phyloP scores from a whole-genome alignment of 2,113 vertebrate species.

The Chloropsis cyanopogon region DNA sequence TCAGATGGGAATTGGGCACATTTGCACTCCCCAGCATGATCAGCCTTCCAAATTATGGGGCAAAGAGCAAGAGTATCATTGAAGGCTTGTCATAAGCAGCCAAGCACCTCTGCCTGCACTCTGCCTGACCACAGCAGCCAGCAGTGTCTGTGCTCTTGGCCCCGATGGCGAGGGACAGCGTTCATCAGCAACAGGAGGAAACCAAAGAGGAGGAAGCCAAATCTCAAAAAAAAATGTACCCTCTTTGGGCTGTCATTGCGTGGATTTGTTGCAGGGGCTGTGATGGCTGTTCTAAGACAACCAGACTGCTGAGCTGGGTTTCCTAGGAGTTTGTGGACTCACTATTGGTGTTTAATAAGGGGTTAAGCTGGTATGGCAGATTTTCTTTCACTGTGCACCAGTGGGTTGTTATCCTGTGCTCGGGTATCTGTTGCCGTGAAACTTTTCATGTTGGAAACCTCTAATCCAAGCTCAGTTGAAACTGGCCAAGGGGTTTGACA shows the following conservation, averaged over 20 bases:
- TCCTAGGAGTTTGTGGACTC: conserved; percentile 2
- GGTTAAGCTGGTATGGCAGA: background rate
- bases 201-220: background rate
- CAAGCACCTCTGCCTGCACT: background rate
- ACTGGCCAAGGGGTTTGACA: background rate
- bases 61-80: background rate
- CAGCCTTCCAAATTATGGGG: background rate
- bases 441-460: background rate
- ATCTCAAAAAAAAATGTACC: background rate
- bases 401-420: background rate
- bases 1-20: background rate
- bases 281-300: background rate
- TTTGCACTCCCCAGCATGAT: rapidly evolving
- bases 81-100: background rate
- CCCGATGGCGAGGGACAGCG: rapidly evolving
- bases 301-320: background rate
- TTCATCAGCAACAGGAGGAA: background rate
- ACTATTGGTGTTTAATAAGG: background rate
- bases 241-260: background rate
- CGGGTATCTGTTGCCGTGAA: background rate
- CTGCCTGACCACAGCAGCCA: background rate
- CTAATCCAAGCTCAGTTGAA: background rate
- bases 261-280: background rate
- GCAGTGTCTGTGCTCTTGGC: rapidly evolving
- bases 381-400: background rate